Percentiles rank a stretch among this genome's conserved stretches.
These are phyloP conservation scores for Drosophila fuyamai DNA, from an alignment of 1,140 invertebrate species.

Conservation along the genomic window DNA sequence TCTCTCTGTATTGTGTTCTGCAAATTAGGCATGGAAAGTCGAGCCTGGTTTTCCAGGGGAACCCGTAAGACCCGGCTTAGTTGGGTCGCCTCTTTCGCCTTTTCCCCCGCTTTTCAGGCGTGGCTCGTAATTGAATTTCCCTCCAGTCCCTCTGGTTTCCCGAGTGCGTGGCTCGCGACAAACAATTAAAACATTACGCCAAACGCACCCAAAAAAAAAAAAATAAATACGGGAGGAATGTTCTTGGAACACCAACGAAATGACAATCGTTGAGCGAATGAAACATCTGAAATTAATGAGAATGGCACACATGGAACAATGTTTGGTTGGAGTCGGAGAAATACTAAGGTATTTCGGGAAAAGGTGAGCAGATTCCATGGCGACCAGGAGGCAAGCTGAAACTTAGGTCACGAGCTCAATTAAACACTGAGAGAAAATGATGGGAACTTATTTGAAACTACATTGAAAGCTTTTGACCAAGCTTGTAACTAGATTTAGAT, in stretches of 20 bases:
- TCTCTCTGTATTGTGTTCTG: not conserved
- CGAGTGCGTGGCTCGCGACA: constrained; percentile 24
- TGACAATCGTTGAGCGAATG: constrained; percentile 10
- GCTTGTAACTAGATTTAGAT: too few species aligned
- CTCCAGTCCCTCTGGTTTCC: not conserved
- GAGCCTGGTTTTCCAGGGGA: constrained; percentile 4
- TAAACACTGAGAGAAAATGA: constrained; percentile 4
- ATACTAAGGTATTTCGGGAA: not conserved
- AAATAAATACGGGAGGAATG: not conserved
- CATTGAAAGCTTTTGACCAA: too few species aligned
- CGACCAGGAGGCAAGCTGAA: not conserved
- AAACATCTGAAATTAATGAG: constrained; percentile 22
- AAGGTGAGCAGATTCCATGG: constrained; percentile 15
- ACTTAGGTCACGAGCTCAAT: constrained; percentile 14
- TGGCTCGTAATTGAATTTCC: constrained; percentile 57
- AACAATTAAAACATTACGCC: constrained; percentile 66
- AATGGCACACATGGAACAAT: constrained; percentile 20
- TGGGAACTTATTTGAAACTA: not conserved
- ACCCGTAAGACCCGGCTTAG: constrained; percentile 18
- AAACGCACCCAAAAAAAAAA: constrained; percentile 61
- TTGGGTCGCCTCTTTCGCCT: constrained; percentile 1
- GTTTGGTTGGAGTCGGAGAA: not conserved
- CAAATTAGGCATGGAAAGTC: constrained; percentile 17
- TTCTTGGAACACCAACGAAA: constrained; percentile 11
- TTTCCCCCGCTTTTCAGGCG: constrained; percentile 13